Base-by-base conservation (phyloP, 2,797 vertebrate species). In the Emydoidea blandingii region DNA sequence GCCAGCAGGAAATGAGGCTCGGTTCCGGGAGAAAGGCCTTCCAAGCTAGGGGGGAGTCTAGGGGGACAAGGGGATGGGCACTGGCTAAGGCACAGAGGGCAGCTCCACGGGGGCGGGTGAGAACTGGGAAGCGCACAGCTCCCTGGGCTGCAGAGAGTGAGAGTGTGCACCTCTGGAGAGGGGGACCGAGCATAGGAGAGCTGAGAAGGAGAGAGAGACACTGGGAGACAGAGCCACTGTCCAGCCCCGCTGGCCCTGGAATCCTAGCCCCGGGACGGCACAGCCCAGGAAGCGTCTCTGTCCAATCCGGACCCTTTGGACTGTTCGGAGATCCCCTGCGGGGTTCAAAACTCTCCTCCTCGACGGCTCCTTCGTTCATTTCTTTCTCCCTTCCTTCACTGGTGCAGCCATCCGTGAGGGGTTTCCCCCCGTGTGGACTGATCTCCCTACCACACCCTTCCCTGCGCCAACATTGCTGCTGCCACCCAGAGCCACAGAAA, bases 1-100 rank as follows among this genome's bases (percentile, higher is more conserved):
- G 4, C 95, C 95, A 96, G 96, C 96, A 98, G 98, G 97, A 98
- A 98, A 97, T 96, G 93, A 95, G 93, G 93, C 53, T 52, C 62
- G 47, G 82, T 90, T 84, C 81, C 52, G 85, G 93, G 91, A 95
- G 91, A 97, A 97, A 96, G 91, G 94, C 86, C 81, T 86, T 92
- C 93, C 89, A 83, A 88, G 92, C 94, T 93, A 49, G 7, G 27
- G 49, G 54, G 53, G 37, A 44, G 53, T 10, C 8, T 10, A 10
- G 81, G 57, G 83, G 81, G 94, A 95, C 88, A 93, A 95, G 76
- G 91, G 95, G 95, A 96, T 95, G 95, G 95, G 84, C 94, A 37
- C 94, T 95, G 93, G 96, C 95, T 93, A 93, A 93, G 82, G 85
- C 89, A 44, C 85, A 81, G 3, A 89, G 65, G 37, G 88, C 47